phyloP scores from a whole-genome alignment of 35 echinoderm and acorn worm genomes.

The Ophiothrix spiculata region DNA sequence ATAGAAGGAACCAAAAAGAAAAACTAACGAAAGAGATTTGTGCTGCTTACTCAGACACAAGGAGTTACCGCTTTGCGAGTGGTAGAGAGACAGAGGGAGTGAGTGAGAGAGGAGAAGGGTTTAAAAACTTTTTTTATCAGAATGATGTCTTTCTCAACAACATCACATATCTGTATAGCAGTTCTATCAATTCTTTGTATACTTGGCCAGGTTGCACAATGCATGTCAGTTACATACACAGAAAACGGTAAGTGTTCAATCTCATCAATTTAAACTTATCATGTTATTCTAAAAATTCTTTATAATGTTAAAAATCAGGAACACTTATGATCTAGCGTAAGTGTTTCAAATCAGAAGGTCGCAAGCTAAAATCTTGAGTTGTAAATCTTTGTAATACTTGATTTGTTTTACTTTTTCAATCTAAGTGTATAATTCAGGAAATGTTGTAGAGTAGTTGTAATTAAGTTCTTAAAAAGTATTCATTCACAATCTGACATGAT shows the following conservation, averaged over 20 bases:
- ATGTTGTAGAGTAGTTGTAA: too few species aligned
- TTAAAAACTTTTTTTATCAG: conserved; percentile 5
- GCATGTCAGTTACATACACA: conserved; percentile 3
- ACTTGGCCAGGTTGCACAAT: not conserved
- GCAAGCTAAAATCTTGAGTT: too few species aligned
- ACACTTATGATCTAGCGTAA: too few species aligned
- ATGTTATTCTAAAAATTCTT: too few species aligned
- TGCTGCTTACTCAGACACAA: not conserved
- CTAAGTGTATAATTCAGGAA: too few species aligned
- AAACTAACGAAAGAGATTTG: not conserved
- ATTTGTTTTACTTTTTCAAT: too few species aligned
- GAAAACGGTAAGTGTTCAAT: not conserved
- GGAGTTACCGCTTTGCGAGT: not conserved
- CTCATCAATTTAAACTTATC: too few species aligned
- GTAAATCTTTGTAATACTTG: too few species aligned
- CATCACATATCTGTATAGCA: conserved; percentile 8
- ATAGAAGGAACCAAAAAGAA: not conserved
- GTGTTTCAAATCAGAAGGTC: too few species aligned
- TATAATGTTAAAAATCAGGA: too few species aligned
- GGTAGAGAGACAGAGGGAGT: not conserved
- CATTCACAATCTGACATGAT: too few species aligned
- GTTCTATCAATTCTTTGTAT: not conserved
- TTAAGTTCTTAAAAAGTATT: too few species aligned
- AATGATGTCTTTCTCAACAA: not conserved
- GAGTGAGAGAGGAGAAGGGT: not conserved